phyloP scores from a whole-genome alignment of 2,797 vertebrate species.

The Bradypodion pumilum region DNA sequence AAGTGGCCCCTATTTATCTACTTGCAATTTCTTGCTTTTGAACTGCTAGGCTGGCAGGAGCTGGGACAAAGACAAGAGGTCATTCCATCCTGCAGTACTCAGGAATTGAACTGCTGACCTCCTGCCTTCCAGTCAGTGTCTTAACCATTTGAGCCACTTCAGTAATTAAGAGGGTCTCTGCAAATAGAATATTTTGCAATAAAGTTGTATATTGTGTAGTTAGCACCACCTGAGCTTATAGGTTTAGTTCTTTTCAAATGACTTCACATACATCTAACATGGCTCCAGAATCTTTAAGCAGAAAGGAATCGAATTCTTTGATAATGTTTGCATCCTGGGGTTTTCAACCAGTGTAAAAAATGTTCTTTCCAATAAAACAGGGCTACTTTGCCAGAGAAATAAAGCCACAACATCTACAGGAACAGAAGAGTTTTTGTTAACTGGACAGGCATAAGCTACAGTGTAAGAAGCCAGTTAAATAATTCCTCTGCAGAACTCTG shows the following conservation, averaged over 20 bases:
- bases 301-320: conserved; percentile 33
- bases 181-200: not conserved
- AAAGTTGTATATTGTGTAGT: not conserved
- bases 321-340: conserved; percentile 34
- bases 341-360: conserved; percentile 57
- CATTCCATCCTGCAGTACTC: too few relatives aligned
- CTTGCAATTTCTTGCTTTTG: too few relatives aligned
- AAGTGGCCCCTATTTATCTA: too few relatives aligned
- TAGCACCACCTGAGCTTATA: not conserved
- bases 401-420: conserved; percentile 51
- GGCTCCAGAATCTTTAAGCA: conserved; percentile 31
- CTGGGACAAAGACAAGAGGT: too few relatives aligned
- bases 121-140: too few relatives aligned
- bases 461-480: conserved; percentile 21
- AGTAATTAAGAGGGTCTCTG: not conserved
- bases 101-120: too few relatives aligned
- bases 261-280: conserved; percentile 6
- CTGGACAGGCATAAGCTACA: conserved; percentile 21
- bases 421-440: conserved; percentile 67
- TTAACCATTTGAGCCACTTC: too few relatives aligned
- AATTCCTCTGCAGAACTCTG: conserved; percentile 28
- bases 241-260: not conserved
- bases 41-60: too few relatives aligned
- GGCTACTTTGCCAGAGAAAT: conserved; percentile 59
- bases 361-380: conserved; percentile 66